Base-by-base conservation (phyloP, 2,797 vertebrate species). In the Tympanoctomys barrerae region DNA sequence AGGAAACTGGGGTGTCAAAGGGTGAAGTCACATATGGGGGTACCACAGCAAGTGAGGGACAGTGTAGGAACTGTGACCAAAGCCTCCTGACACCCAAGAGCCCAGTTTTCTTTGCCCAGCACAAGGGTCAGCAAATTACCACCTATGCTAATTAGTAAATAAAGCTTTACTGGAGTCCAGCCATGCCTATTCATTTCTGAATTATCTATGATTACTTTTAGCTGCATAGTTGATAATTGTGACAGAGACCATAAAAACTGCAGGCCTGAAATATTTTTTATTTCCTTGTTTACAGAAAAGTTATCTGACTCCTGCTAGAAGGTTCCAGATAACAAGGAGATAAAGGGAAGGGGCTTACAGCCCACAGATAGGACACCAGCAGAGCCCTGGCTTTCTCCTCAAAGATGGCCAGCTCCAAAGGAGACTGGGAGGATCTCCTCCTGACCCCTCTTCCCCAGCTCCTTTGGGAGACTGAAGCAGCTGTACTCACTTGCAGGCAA, bases 111-210 rank as follows among this genome's bases (percentile, higher is more conserved):
- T 75, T 82, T 88, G 78, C 59, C n/a, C 18, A 87, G n/a, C 66
- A 49, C 64, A 77, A 4, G 9, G 18, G 11, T 90, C 28, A 70
- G 39, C 71, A 85, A 94, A 36, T 70, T 64, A 89, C 16, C 1
- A 12, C 79, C 46, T 9, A 1, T 46, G 42, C 7, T 49, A 68
- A 18, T 26, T 93, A 33, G 39, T 94, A 64, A 93, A 87, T 87
- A 80, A 92, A 59, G 46, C 77, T 96, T 81, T 68, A 91, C 70
- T 64, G 31, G 21, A 86, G 59, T 61, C 91, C 57, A 61, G 14
- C 5, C 80, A 81, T 4, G 8, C 3, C 28, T 66, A 42, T 26
- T 87, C 46, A 61, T 78, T 89, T 70, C 39, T 14, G 46, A 7
- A 71, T 21, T 66, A 26, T 16, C 39, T 78, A 13, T 26, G 42